phyloP scores from a whole-genome alignment of 2,797 vertebrate genomes.

The Sebastes matsubarae region DNA sequence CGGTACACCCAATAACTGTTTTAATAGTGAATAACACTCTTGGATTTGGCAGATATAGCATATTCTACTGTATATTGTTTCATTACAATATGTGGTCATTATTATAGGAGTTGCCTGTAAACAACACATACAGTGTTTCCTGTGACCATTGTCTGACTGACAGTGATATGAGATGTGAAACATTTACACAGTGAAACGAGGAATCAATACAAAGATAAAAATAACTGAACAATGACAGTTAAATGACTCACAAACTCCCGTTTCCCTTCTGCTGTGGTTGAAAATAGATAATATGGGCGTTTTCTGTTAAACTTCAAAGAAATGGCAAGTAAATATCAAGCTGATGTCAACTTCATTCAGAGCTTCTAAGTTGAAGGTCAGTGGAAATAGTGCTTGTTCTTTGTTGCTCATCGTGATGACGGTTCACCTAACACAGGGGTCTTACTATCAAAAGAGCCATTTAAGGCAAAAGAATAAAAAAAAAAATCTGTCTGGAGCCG shows the following conservation, averaged over 20 bases:
- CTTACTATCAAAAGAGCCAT: too few relatives aligned
- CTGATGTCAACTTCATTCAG: neutral
- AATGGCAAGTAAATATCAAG: neutral
- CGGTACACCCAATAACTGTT: neutral
- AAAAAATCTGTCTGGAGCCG: too few relatives aligned
- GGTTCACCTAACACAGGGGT: neutral
- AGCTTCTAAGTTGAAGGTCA: too few relatives aligned
- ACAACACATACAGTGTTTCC: conserved; percentile 32
- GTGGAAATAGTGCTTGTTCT: neutral
- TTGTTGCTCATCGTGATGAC: neutral
- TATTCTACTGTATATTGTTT: conserved; percentile 37
- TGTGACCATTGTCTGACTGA: conserved; percentile 39
- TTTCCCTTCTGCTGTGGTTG: neutral
- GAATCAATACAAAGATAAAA: conserved; percentile 17
- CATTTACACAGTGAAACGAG: neutral
- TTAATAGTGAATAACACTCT: neutral
- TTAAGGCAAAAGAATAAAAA: too few relatives aligned
- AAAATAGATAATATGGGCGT: neutral
- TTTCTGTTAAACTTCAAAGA: neutral
- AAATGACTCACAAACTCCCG: neutral
- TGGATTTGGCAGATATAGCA: conserved; percentile 13
- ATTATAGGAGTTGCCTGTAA: conserved; percentile 51
- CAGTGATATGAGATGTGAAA: conserved; percentile 31
- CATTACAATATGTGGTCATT: conserved; percentile 27
- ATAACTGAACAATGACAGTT: conserved; percentile 33